A percentile compares a stretch with the other conserved stretches of the same genome.
phyloP scores from a whole-genome alignment of 2,888 invertebrate species.

The Invenusta paracnida region DNA sequence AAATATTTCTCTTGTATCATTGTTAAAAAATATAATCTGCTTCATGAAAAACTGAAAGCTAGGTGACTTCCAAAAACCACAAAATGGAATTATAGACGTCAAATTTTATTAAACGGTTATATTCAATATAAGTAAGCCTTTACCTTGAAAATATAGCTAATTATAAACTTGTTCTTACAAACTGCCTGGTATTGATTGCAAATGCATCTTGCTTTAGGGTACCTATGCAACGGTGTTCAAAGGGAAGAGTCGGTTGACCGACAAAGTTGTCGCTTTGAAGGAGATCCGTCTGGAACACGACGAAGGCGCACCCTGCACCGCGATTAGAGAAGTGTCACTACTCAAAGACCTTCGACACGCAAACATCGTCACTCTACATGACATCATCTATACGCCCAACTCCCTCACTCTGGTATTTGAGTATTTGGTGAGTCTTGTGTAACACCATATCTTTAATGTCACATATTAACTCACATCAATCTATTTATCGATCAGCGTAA shows the following conservation, averaged over 20 bases:
- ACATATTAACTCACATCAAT: not conserved
- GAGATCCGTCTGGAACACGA: conserved; percentile 68
- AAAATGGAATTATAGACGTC: too few species aligned
- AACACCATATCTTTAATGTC: not conserved
- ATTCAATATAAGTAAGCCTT: too few species aligned
- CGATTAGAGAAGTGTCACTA: conserved; percentile 69
- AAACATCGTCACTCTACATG: conserved; percentile 69
- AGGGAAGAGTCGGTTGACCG: conserved; percentile 67
- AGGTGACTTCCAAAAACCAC: too few species aligned
- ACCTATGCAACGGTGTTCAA: conserved; percentile 70
- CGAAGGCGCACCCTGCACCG: conserved; percentile 69
- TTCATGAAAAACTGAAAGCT: too few species aligned
- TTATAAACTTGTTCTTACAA: too few species aligned
- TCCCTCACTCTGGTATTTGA: conserved; percentile 68
- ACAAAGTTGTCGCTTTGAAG: conserved; percentile 67
- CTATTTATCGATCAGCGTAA: not conserved
- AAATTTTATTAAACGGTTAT: too few species aligned
- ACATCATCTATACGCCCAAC: conserved; percentile 68
- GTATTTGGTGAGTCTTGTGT: conserved; percentile 62
- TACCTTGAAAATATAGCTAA: too few species aligned
- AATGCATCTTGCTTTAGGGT: conserved; percentile 64
- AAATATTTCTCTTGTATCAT: too few species aligned
- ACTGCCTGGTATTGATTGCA: too few species aligned
- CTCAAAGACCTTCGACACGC: conserved; percentile 67
- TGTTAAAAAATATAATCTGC: too few species aligned